Base-by-base conservation (phyloP, 1,140 invertebrate genomes). In the Camponotus vicinus region DNA sequence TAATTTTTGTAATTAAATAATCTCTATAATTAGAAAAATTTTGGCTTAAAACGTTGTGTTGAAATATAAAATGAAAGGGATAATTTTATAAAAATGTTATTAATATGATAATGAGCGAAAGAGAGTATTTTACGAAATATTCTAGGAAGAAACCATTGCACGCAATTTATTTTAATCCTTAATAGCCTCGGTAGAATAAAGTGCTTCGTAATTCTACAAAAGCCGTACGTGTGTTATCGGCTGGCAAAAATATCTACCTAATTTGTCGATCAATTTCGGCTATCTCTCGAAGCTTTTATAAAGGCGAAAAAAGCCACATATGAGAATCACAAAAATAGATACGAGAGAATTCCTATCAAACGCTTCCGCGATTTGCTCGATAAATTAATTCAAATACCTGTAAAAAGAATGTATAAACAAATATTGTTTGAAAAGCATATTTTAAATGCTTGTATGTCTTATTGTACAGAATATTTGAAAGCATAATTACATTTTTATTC, bases 191-290 rank as follows among this genome's bases (percentile, higher is more conserved):
- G 63, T 0, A 32, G 21, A 21, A 79, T 40, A 67, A 67, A 55
- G 8, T 13, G 27, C 3, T 4, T 64, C 34, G 75, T 69, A 52
- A 69, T 77, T 42, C 34, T 40, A 18, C n/a, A 42, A 18, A 15
- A 69, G 37, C 15, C 8, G 13, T 55, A 2, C 9, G 42, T 40
- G 4, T 9, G 32, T 67, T 67, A 79, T 79, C 61, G 15, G 18
- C 15, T 27, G 21, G 8, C 13, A 55, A 70, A 80, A 80, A 70
- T 80, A 32, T 18, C 45, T 69, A 32, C 1, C 45, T 32, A 80
- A 79, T 80, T 78, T 64, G 11, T 49, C 18, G 59, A 64, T 45
- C 59, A 78, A 64, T 64, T 80, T 80, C 4, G 34, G 2, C 45
- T 79, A 69, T 70, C 64, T 80, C 49, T 15, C 7, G 7, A 45